Base-by-base conservation (phyloP, 1,140 invertebrate species). In the Cyphomyrmex costatus region DNA sequence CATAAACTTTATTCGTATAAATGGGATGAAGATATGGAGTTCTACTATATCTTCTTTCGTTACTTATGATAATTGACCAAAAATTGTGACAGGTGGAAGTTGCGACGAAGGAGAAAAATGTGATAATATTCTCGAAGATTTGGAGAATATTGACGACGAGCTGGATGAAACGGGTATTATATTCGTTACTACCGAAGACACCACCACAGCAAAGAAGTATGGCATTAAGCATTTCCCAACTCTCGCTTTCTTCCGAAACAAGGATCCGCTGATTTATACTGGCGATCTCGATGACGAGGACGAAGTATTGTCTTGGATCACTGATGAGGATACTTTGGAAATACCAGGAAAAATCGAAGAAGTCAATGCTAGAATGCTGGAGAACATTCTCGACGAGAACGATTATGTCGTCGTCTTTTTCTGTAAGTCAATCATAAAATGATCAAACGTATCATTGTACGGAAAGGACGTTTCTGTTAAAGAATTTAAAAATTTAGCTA, bases 91-190 rank as follows among this genome's bases (percentile, higher is more conserved):
- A 97, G 97, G 97, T 94, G 98, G 98, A 42, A 97, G 97, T 68
- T 99, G 98, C 92, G 98, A 98, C 89, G 97, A 98, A 84, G 98
- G 97, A 14, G 97, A 98, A 91, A 96, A 97, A 90, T 99, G 98
- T 91, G 97, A 98, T 87, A 96, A 97, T 86, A 98, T 98, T 77
- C 95, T 99, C 19, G 96, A 97, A 16, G 98, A 98, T 93, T 94
- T 99, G 58, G 98, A 99, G 93, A 98, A 98, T 89, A 98, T 99
- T 88, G 98, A 99, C 92, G 98, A 99, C 93, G 98, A 99, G 93
- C 95, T 98, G 3, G 98, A 99, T 93, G 98, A 98, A 95, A 97
- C 97, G 87, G 98, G 98, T 70, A 99, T 99, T 86, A 97, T 98
- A 79, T 99, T 99, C 94, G 98, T 99, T 0, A 99, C 98, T 36